Evolutionary conservation across 2,797 vertebrate genomes (phyloP), one percentile per base, ranked within the genome.

Genomic region (Spinibarbus caldwelli): DNA sequence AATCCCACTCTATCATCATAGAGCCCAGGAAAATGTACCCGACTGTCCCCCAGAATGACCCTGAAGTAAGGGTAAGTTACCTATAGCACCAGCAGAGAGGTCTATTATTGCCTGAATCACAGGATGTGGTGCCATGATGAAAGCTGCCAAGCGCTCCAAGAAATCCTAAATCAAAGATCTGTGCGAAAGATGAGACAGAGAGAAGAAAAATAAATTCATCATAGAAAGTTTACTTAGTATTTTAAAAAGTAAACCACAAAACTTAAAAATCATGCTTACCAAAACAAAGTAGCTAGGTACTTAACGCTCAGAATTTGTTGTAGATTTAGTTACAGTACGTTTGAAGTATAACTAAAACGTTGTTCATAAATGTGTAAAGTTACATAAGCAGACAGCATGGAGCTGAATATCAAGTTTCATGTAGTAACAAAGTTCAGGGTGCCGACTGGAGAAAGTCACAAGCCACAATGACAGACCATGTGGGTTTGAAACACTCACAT

Each of bases 51-150:
- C 7, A 21, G 14, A 80, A 67, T 34, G 59, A 49, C 12, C 9
- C 3, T 29, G 17, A 67, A 36, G 14, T 41, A 10, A 71, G 21
- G 6, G 34, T 29, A 59, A 31, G 15, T 96, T 95, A 99, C 98
- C 98, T 94, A 97, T 92, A 23, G 98, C 98, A 88, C 98, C 98
- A 15, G 97, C 96, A 14, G 96, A 97, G 80, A 99, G 97, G 93
- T 99, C 98, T 47, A 99, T 97, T 73, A 95, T 88, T 86, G 98
- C 98, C 92, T 99, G 98, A 88, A 99, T 88, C 70, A 91, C 96
- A 3, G 97, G 96, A 88, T 96, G 97, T 45, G 96, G 96, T 67
- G 94, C 95, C 97, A 99, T 99, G 83, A 82, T 94, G 89, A 76
- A 80, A 8, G 19, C 12, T 64, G 31, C 17, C 23, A 29, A 57